A percentile compares a stretch with the other conserved stretches of the same genome.
phyloP scores from a whole-genome alignment of 2,113 vertebrate genomes.

The Burhinus oedicnemus region DNA sequence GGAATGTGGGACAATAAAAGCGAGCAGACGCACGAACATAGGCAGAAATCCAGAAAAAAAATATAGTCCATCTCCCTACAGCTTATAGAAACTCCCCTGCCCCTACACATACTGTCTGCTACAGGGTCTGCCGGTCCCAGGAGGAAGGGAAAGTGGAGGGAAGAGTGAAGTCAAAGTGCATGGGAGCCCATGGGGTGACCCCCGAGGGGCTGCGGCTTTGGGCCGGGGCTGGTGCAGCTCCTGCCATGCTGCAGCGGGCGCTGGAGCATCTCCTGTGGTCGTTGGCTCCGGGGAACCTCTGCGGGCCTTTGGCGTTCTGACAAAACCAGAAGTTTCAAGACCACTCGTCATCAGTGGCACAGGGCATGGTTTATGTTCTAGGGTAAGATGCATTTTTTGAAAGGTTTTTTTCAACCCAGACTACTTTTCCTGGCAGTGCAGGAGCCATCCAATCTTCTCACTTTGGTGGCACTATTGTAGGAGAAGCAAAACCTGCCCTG shows the following conservation, averaged over 20 bases:
- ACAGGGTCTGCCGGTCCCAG: rapidly evolving
- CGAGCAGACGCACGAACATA: background rate
- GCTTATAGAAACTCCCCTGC: background rate
- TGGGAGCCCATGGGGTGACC: background rate
- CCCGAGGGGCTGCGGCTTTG: background rate
- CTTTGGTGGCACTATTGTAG: background rate
- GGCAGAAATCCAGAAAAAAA: background rate
- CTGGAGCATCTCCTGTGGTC: background rate
- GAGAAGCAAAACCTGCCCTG: background rate
- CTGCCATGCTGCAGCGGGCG: rapidly evolving
- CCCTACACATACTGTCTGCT: rapidly evolving
- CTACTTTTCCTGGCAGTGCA: background rate
- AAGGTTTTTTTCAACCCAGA: background rate
- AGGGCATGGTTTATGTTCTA: background rate
- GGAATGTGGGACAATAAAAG: background rate
- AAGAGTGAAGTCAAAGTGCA: background rate
- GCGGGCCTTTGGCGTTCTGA: background rate
- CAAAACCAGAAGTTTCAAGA: background rate
- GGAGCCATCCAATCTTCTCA: background rate
- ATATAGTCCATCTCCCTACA: background rate
- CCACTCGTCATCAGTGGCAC: background rate
- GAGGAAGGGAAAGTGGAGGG: background rate
- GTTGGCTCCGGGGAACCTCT: background rate
- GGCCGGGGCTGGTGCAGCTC: background rate
- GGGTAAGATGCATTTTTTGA: background rate